Evolutionary conservation across 2,113 vertebrate species (phyloP), one percentile per base, ranked within the genome.

Genomic region (Stomatorhinus ivindoensis): DNA sequence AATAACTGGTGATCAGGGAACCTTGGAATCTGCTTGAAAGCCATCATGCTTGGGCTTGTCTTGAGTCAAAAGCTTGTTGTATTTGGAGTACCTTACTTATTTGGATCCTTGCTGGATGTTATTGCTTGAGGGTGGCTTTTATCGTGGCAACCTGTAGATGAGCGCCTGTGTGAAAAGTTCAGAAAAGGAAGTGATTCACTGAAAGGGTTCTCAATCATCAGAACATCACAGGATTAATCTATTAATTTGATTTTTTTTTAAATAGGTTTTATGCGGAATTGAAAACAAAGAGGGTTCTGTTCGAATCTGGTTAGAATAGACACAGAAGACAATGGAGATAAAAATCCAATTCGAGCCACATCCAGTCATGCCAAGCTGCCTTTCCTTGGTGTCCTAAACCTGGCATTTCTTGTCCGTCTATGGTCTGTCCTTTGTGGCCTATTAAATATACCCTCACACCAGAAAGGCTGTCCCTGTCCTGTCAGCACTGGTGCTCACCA

Each of bases 61-160:
- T 3, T 65, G 35, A 88, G 51, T 69, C 24, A 86, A 48, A 19
- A 65, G 65, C 47, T 88, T n/a, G n/a, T n/a, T n/a, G n/a, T n/a
- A n/a, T n/a, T n/a, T n/a, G n/a, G n/a, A n/a, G n/a, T n/a, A n/a
- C n/a, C n/a, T n/a, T n/a, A n/a, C n/a, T n/a, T n/a, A 53, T 82
- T 85, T 90, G 80, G 90, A 86, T 90, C 44, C 89, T n/a, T 7
- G 9, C 17, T 73, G 50, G n/a, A 86, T 90, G 42, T 90, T 90
- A 53, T 88, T 88, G 53, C 90, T 86, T 31, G 76, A 86, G 87
- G 90, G 42, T 65, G 88, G 80, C 55, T 86, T 80, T 90, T 88
- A 80, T 87, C 85, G 86, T 85, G 89, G 89, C 53, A 90, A 90
- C 87, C 27, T 53, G 83, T 51, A 65, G 42, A 76, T 27, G 83